A percentile compares a stretch with the other conserved stretches of the same genome.
Conservation (phyloP, 1,140 invertebrate species). For the Drosophila pruinosa region DNA sequence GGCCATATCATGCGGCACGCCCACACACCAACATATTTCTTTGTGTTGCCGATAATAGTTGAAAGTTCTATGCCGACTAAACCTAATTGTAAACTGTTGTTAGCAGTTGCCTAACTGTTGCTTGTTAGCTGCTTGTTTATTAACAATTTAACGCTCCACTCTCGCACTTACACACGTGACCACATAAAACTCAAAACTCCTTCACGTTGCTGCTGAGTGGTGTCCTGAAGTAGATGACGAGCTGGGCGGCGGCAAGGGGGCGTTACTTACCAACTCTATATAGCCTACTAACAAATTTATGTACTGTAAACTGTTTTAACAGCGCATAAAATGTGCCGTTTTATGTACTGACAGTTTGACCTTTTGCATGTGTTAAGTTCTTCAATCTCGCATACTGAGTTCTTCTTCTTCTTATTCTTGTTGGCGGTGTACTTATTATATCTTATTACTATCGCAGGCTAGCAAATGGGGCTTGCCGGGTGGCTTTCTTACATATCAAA, state of each 20-base stretch:
- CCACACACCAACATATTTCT: conserved; percentile 3
- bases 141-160: conserved; percentile 74
- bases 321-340: conserved; percentile 68
- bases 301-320: conserved; percentile 53
- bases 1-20: conserved; percentile 13
- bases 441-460: conserved; percentile 71
- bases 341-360: conserved; percentile 72
- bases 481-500: conserved; percentile 42
- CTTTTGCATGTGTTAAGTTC: conserved; percentile 50
- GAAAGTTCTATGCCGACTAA: conserved; percentile 56
- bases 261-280: conserved; percentile 54
- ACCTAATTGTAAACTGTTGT: conserved; percentile 79
- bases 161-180: not conserved
- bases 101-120: conserved; percentile 69
- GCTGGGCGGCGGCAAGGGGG: conserved; percentile 21
- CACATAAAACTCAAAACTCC: conserved; percentile 12
- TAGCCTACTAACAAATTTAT: conserved; percentile 64
- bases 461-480: conserved; percentile 67
- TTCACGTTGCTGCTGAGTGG: not conserved
- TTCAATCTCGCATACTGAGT: conserved; percentile 13
- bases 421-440: conserved; percentile 4
- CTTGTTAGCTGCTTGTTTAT: conserved; percentile 78
- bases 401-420: not conserved
- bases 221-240: not conserved
- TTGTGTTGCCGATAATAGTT: conserved; percentile 61